Conservation (phyloP, 2,888 invertebrate species). For the Branchipolynoe longqiensis region DNA sequence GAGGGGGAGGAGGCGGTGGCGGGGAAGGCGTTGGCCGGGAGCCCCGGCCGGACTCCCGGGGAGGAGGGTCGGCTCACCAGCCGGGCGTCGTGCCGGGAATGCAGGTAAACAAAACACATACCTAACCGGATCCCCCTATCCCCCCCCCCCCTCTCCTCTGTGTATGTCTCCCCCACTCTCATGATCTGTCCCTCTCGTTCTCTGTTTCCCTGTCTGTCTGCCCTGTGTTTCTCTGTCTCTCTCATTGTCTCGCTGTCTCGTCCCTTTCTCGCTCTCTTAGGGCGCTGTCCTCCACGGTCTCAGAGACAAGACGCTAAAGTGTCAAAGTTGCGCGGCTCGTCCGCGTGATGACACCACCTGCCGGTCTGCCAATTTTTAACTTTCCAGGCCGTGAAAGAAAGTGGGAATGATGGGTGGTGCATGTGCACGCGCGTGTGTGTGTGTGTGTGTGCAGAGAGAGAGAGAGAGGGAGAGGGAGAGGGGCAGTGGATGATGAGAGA, state of each 20-base stretch:
- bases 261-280: not conserved
- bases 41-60: not conserved
- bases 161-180: not conserved
- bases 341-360: constrained; percentile 9
- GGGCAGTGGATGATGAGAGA: too few relatives aligned
- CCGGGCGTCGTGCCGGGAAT: not conserved
- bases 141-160: not conserved
- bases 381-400: too few relatives aligned
- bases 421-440: too few relatives aligned
- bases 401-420: too few relatives aligned
- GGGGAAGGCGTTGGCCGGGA: too few relatives aligned
- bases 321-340: not conserved
- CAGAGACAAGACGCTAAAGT: not conserved
- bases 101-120: constrained; percentile 16
- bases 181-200: not conserved
- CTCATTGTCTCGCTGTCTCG: not conserved
- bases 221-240: not conserved
- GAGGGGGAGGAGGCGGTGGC: too few relatives aligned
- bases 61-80: not conserved
- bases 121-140: too few relatives aligned
- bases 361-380: too few relatives aligned
- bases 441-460: too few relatives aligned
- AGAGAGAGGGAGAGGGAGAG: too few relatives aligned
- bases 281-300: not conserved
- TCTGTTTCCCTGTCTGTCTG: not conserved